phyloP scores from a whole-genome alignment of 2,888 invertebrate genomes.

The Allolobophora icterica region DNA sequence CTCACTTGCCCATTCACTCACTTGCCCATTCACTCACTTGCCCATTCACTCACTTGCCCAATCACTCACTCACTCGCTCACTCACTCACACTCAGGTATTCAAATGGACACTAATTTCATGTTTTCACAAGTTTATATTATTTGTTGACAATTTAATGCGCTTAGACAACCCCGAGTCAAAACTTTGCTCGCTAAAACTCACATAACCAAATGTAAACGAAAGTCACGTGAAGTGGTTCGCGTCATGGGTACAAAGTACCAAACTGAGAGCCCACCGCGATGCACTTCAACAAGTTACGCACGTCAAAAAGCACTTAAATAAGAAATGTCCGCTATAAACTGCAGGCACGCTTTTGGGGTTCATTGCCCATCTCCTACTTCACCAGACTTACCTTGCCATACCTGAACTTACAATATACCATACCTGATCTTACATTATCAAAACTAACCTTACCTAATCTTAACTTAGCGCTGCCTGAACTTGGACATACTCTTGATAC shows the following conservation, averaged over 20 bases:
- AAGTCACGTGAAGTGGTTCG: background rate
- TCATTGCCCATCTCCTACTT: background rate
- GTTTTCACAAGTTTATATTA: background rate
- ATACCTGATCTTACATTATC: background rate
- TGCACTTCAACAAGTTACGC: background rate
- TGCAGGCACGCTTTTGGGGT: background rate
- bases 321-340: background rate
- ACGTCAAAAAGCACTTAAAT: conserved; percentile 2
- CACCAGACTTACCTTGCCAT: background rate
- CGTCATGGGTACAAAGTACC: background rate
- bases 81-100: background rate
- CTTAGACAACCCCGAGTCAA: background rate
- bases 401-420: background rate
- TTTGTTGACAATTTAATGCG: background rate
- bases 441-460: background rate
- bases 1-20: no score
- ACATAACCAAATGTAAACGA: background rate
- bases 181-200: no score
- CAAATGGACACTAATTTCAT: background rate
- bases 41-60: no score
- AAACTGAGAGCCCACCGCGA: background rate
- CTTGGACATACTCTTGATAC: background rate
- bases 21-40: no score
- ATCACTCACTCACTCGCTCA: background rate
- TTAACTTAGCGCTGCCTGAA: background rate